These are phyloP conservation scores for Calameuta filiformis DNA, from an alignment of 2,888 invertebrate genomes.

Conservation along the genomic window DNA sequence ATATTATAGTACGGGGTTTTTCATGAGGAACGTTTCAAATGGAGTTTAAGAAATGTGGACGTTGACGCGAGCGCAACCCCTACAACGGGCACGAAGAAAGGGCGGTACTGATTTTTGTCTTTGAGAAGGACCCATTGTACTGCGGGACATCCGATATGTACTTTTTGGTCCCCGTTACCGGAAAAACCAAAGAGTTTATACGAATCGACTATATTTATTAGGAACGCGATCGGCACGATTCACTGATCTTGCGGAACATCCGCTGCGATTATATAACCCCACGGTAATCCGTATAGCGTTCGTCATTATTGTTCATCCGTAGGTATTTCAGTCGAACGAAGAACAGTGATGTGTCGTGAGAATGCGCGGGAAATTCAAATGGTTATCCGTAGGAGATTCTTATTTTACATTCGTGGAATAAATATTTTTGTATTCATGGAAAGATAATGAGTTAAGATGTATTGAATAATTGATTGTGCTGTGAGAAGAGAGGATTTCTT, in stretches of 20 bases:
- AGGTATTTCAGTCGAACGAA: background rate
- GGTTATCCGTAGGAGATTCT: too few relatives aligned
- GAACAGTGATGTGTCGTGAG: background rate
- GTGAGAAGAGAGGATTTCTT: background rate
- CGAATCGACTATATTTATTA: background rate
- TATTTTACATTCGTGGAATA: too few relatives aligned
- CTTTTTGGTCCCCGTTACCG: slow-evolving; percentile 15
- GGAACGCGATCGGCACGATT: background rate
- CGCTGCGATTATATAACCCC: background rate
- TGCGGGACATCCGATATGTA: slow-evolving; percentile 49
- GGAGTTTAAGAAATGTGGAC: background rate
- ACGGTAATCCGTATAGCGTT: background rate
- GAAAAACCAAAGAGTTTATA: background rate
- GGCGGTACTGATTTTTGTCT: slow-evolving; percentile 58
- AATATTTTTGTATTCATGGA: too few relatives aligned
- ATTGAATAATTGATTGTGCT: too few relatives aligned
- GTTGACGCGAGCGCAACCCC: slow-evolving; percentile 6
- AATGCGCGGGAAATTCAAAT: too few relatives aligned
- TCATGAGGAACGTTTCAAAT: background rate
- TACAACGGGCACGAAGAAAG: slow-evolving; percentile 51
- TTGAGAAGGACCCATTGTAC: slow-evolving; percentile 38
- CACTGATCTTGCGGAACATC: background rate
- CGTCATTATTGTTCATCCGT: background rate
- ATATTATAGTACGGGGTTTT: slow-evolving; percentile 30
- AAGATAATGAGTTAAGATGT: too few relatives aligned